Conservation (phyloP, 2,888 invertebrate species). For the Marronus borbonicus region DNA sequence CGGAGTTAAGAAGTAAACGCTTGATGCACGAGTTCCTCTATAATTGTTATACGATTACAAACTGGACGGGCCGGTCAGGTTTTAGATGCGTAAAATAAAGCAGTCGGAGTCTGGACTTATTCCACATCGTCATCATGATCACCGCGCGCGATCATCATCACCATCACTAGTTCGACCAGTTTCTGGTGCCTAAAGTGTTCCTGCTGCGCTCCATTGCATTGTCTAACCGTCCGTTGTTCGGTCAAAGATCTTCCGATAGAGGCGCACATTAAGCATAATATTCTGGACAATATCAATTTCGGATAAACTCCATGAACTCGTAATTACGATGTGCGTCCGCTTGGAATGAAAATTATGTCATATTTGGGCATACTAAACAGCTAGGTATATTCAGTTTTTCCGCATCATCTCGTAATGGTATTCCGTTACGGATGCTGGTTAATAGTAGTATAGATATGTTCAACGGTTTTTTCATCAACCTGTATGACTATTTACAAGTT, state of each 20-base stretch:
- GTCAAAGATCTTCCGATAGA: conserved; percentile 25
- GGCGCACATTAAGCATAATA: conserved; percentile 23
- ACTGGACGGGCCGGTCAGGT: conserved; percentile 32
- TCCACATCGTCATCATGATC: conserved; percentile 36
- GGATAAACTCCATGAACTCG: conserved; percentile 18
- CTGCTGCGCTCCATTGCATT: conserved; percentile 50
- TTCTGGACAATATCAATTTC: conserved; percentile 29
- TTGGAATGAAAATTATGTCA: conserved; percentile 4
- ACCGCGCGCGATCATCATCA: conserved; percentile 37
- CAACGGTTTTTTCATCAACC: too few relatives aligned
- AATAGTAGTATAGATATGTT: too few relatives aligned
- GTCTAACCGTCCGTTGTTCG: conserved; percentile 46
- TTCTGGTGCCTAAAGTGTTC: conserved; percentile 48
- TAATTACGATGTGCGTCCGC: conserved; percentile 1
- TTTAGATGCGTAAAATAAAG: conserved; percentile 39
- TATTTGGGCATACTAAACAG: not conserved
- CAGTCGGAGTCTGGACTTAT: conserved; percentile 36
- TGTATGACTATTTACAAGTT: conserved; percentile 2
- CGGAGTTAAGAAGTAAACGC: conserved; percentile 20
- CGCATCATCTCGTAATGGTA: not conserved
- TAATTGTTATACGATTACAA: conserved; percentile 43
- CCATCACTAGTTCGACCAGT: conserved; percentile 43
- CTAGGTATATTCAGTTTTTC: not conserved
- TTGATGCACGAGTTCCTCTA: conserved; percentile 32
- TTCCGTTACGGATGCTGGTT: too few relatives aligned